phyloP scores from a whole-genome alignment of 2,888 invertebrate species.

The Himalopsyche japonica region DNA sequence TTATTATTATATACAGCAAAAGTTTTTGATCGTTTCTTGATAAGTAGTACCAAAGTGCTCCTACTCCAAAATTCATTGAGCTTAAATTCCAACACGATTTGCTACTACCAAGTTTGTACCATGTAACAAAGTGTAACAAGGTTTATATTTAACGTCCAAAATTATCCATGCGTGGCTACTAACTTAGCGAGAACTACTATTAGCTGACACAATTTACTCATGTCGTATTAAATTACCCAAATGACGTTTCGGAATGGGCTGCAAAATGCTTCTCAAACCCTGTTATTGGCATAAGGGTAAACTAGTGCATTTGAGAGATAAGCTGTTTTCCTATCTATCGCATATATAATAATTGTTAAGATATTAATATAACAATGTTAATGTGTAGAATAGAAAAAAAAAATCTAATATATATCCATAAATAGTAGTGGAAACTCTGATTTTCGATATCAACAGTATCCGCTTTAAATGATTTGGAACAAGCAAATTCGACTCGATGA shows the following conservation, averaged over 20 bases:
- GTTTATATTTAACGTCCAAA: not conserved
- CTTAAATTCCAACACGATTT: not conserved
- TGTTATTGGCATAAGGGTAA: not conserved
- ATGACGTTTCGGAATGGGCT: not conserved
- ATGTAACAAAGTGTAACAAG: not conserved
- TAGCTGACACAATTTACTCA: not conserved
- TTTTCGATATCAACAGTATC: too few relatives aligned
- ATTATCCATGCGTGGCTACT: not conserved
- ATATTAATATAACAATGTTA: too few relatives aligned
- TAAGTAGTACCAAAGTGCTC: not conserved
- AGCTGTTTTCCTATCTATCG: too few relatives aligned
- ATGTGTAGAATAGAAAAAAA: too few relatives aligned
- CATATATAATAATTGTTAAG: too few relatives aligned
- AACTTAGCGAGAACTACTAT: not conserved
- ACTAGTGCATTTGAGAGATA: too few relatives aligned
- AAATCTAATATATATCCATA: too few relatives aligned
- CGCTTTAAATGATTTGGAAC: too few relatives aligned
- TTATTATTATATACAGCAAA: not conserved
- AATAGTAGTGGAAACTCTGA: too few relatives aligned
- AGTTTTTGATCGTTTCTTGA: not conserved
- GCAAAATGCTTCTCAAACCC: not conserved
- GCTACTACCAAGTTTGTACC: not conserved
- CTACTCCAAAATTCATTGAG: not conserved
- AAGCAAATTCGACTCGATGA: too few relatives aligned
- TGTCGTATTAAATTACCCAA: not conserved